Evolutionary conservation across 64 coral and sea anemone genomes (phyloP).

Genomic region (Anthopleura sola): DNA sequence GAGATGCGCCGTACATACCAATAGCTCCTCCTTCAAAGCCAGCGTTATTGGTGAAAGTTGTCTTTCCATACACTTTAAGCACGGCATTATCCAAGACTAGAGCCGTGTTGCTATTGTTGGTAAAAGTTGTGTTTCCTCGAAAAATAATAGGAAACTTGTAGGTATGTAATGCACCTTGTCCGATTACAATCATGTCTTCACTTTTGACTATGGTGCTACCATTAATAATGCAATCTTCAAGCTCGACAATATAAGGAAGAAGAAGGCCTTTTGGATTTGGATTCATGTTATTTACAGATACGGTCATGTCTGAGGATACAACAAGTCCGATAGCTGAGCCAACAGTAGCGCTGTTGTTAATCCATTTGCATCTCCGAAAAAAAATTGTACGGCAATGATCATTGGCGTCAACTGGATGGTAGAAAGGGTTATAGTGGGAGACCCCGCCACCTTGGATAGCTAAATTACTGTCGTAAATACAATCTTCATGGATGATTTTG

Average conservation of each 20-base stretch:
- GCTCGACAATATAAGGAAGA: constrained; percentile 33
- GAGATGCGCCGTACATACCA: constrained; percentile 73
- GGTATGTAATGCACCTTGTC: constrained; percentile 70
- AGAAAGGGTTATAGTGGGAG: constrained; percentile 44
- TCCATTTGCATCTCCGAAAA: constrained; percentile 46
- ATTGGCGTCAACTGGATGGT: constrained; percentile 9
- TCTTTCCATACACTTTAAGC: constrained; percentile 48
- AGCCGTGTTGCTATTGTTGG: constrained; percentile 60
- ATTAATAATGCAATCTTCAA: constrained; percentile 51
- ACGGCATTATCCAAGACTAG: constrained; percentile 73
- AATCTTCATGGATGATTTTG: constrained; percentile 43
- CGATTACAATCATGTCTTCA: constrained; percentile 58
- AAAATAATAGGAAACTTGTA: constrained; percentile 51
- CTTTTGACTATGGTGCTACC: constrained; percentile 38
- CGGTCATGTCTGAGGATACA: constrained; percentile 17
- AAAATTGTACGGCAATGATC: background rate
- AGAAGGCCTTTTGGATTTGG: background rate
- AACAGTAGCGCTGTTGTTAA: constrained; percentile 57
- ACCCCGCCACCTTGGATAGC: constrained; percentile 57
- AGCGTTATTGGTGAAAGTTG: constrained; percentile 41
- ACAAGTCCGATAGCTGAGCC: constrained; percentile 70
- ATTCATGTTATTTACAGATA: constrained; percentile 18
- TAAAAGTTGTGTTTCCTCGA: constrained; percentile 22
- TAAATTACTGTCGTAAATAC: constrained; percentile 46
- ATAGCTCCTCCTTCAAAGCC: constrained; percentile 70